phyloP scores from a whole-genome alignment of 2,113 vertebrate species.

The Elaphurus davidianus region DNA sequence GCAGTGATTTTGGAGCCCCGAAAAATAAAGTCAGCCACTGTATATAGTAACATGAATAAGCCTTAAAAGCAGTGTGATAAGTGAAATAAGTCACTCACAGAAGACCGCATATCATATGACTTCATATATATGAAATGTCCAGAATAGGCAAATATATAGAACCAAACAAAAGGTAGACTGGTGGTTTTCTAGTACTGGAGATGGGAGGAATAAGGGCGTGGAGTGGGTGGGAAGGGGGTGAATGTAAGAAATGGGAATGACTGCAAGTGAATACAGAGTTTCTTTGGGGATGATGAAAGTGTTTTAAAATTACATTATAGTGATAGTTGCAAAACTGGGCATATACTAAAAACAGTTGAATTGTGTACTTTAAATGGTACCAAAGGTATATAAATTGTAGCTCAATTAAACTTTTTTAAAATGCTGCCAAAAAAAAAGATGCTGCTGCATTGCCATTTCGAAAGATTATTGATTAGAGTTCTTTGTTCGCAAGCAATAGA shows the following conservation, averaged over 20 bases:
- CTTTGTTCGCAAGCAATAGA: background rate
- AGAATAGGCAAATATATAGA: background rate
- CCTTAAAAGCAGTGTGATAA: background rate
- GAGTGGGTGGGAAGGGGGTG: accelerated
- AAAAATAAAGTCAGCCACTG: background rate
- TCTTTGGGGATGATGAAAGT: background rate
- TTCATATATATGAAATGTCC: background rate
- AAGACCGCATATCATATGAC: background rate
- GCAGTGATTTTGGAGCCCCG: background rate
- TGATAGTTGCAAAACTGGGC: background rate
- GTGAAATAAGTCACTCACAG: background rate
- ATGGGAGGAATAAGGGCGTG: background rate
- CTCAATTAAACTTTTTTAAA: background rate
- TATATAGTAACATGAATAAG: background rate
- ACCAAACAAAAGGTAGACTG: background rate
- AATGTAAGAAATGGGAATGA: background rate
- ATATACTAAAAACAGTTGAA: background rate
- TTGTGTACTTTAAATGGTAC: background rate
- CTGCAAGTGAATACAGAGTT: background rate
- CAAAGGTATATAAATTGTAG: background rate
- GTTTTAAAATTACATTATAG: background rate
- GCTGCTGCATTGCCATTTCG: background rate
- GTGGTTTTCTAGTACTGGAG: background rate
- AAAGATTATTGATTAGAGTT: background rate
- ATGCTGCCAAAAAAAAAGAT: background rate